Evolutionary conservation across 92 coral and sea anemone species (phyloP).

Genomic region (Heteractis magnifica): DNA sequence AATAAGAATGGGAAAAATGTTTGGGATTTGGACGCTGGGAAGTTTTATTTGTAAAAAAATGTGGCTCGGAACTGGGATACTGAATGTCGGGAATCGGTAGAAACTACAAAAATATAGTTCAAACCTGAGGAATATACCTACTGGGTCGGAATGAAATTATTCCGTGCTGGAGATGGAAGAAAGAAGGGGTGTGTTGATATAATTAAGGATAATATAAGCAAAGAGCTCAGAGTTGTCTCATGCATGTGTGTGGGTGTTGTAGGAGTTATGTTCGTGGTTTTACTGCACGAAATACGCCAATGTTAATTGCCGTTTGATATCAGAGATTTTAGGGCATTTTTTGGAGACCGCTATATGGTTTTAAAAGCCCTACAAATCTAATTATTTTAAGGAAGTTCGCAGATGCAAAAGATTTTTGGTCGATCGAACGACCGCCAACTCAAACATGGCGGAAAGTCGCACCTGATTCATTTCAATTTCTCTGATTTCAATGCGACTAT

Average conservation of each 20-base stretch:
- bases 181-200: too few species aligned
- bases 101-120: too few species aligned
- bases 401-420: neutral
- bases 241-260: neutral
- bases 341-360: neutral
- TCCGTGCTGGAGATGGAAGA: too few species aligned
- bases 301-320: neutral
- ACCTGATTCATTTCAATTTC: neutral
- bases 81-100: too few species aligned
- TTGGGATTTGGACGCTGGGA: too few species aligned
- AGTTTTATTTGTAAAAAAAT: too few species aligned
- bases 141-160: too few species aligned
- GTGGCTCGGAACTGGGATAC: too few species aligned
- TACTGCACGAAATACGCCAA: neutral
- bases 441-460: neutral
- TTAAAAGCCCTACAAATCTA: neutral
- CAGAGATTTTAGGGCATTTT: neutral
- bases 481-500: neutral
- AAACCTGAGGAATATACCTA: too few species aligned
- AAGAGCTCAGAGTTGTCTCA: neutral
- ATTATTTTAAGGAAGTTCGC: neutral
- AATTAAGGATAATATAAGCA: neutral
- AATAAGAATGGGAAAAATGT: too few species aligned
- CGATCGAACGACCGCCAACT: neutral
- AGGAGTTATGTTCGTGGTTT: neutral